Conservation (phyloP, 2,797 vertebrate genomes). For the Dicrostonyx torquatus region DNA sequence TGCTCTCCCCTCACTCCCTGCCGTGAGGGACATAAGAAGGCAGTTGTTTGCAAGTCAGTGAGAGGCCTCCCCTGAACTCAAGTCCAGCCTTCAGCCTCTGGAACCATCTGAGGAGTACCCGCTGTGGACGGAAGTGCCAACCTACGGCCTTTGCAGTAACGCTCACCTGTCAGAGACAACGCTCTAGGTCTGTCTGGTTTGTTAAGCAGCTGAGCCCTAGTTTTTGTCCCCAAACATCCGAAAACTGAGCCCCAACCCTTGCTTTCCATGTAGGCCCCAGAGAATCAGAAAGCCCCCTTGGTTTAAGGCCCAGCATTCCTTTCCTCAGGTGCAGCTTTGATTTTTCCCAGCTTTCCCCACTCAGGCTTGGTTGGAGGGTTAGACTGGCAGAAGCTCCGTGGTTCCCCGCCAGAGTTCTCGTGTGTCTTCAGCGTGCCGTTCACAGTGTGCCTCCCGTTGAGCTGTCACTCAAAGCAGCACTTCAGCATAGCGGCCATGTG, state of each 20-base stretch:
- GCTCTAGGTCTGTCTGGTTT: rapidly evolving
- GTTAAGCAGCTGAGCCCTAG: neutral
- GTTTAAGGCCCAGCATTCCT: neutral
- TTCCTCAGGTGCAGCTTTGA: neutral
- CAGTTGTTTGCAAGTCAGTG: neutral
- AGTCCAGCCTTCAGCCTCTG: too few relatives aligned
- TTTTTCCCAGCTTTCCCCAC: too few relatives aligned
- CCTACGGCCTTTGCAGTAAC: neutral
- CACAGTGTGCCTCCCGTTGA: neutral
- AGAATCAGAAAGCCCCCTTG: neutral
- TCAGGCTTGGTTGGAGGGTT: neutral
- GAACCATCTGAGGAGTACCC: neutral
- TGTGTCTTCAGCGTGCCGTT: neutral
- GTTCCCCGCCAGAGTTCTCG: neutral
- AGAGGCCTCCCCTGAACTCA: neutral
- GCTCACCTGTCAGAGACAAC: neutral
- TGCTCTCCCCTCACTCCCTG: neutral
- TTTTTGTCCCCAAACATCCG: neutral
- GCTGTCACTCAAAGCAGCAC: neutral
- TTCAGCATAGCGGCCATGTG: neutral
- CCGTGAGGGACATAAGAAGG: neutral
- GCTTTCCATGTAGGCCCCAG: neutral
- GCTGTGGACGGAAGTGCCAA: neutral
- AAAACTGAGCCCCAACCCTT: neutral
- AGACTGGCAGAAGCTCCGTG: neutral